phyloP scores from a whole-genome alignment of 2,113 vertebrate species.

The Myotis yumanensis region DNA sequence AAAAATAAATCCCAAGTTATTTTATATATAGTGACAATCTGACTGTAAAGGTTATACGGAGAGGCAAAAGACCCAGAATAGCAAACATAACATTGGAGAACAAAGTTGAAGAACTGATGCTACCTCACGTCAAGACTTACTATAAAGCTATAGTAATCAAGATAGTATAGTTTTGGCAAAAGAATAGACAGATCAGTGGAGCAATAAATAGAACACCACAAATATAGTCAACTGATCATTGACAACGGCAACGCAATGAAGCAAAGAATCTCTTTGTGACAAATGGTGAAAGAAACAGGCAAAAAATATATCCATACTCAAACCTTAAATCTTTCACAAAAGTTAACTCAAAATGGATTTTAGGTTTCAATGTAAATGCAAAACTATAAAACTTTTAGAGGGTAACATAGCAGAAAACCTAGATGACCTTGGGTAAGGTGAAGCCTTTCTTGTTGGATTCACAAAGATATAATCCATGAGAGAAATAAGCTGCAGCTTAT shows the following conservation, averaged over 20 bases:
- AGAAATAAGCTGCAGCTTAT: not conserved
- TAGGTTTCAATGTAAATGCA: not conserved
- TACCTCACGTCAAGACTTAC: not conserved
- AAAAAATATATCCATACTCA: not conserved
- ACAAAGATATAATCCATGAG: not conserved
- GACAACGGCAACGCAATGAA: not conserved
- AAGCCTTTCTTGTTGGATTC: not conserved
- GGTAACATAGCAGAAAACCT: not conserved
- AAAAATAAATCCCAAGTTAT: not conserved
- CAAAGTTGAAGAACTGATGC: not conserved
- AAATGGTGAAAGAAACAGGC: not conserved
- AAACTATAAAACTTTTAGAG: not conserved
- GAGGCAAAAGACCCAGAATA: not conserved
- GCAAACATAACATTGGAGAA: not conserved
- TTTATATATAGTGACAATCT: not conserved
- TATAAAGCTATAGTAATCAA: not conserved
- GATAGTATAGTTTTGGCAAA: not conserved
- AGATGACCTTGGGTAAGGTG: not conserved
- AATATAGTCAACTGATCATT: not conserved
- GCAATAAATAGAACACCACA: not conserved
- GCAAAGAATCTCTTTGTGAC: not conserved
- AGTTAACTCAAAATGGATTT: not conserved
- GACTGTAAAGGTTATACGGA: not conserved
- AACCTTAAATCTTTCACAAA: not conserved
- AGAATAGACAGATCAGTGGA: not conserved